These are phyloP conservation scores for Odontophorus gujanensis DNA, from an alignment of 2,113 vertebrate species.

Conservation along the genomic window DNA sequence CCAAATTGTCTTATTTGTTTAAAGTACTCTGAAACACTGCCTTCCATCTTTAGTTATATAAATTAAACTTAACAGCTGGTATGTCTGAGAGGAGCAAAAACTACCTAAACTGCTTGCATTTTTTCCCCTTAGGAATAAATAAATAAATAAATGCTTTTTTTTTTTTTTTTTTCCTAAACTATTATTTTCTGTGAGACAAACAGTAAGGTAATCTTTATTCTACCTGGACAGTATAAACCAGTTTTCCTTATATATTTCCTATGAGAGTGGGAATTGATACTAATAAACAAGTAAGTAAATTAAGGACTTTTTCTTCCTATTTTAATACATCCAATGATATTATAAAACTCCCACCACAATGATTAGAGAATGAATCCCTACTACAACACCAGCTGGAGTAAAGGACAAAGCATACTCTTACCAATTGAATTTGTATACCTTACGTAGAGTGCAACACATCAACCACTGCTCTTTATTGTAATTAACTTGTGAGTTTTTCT, in stretches of 20 bases:
- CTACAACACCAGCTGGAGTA: neutral
- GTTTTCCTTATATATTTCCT: neutral
- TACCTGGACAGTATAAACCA: neutral
- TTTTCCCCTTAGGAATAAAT: neutral
- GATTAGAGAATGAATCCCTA: neutral
- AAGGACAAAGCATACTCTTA: neutral
- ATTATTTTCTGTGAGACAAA: neutral
- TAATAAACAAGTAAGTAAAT: neutral
- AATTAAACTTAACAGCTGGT: neutral
- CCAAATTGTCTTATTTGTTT: neutral
- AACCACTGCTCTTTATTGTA: neutral
- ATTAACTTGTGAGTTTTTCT: neutral
- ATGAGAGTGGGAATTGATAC: neutral
- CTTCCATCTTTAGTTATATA: neutral
- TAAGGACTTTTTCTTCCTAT: neutral
- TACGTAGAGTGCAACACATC: neutral
- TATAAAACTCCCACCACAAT: neutral
- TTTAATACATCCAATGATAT: neutral
- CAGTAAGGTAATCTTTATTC: neutral
- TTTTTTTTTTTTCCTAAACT: no score
- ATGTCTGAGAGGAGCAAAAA: neutral
- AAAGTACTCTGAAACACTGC: neutral
- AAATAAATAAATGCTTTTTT: neutral
- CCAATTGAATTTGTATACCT: neutral
- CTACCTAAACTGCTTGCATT: neutral